Conservation (phyloP, 2,797 vertebrate species). For the Macropodus opercularis region DNA sequence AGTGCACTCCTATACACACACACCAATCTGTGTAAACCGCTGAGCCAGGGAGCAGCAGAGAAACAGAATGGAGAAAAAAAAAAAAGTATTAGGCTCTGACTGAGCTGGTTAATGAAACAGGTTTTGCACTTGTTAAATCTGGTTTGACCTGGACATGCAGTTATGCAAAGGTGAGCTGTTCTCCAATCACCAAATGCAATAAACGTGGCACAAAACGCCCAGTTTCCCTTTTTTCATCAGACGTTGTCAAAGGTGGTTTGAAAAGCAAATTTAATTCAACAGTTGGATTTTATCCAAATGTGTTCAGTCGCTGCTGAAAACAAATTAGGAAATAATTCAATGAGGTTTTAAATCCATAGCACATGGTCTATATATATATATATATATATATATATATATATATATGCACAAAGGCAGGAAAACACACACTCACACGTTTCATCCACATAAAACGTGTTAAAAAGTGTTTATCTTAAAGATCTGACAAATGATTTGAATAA, state of each 20-base stretch:
- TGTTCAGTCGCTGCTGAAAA: constrained; percentile 24
- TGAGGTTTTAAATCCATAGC: constrained; percentile 46
- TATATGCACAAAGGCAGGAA: constrained; percentile 3
- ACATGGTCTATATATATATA: constrained; percentile 42
- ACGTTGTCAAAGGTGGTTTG: constrained; percentile 45
- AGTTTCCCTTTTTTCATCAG: constrained; percentile 17
- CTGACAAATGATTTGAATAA: constrained; percentile 22
- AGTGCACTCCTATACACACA: not conserved
- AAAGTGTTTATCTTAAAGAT: not conserved
- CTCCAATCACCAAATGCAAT: constrained; percentile 21
- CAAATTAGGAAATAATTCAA: constrained; percentile 63
- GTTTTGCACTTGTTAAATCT: constrained; percentile 3
- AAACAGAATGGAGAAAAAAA: not conserved
- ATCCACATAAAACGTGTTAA: constrained; percentile 28
- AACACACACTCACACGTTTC: constrained; percentile 9
- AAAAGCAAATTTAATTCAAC: constrained; percentile 51
- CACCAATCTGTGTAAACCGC: not conserved
- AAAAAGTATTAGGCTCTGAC: not conserved
- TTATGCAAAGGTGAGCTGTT: constrained; percentile 4
- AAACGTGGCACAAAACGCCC: constrained; percentile 11
- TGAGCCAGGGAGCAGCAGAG: not conserved
- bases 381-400: not conserved
- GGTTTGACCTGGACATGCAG: not conserved
- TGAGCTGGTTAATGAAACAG: constrained; percentile 9
- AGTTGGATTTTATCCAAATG: constrained; percentile 37